Base-by-base conservation (phyloP, 92 coral and sea anemone species). In the Palythoa caribaeorum region DNA sequence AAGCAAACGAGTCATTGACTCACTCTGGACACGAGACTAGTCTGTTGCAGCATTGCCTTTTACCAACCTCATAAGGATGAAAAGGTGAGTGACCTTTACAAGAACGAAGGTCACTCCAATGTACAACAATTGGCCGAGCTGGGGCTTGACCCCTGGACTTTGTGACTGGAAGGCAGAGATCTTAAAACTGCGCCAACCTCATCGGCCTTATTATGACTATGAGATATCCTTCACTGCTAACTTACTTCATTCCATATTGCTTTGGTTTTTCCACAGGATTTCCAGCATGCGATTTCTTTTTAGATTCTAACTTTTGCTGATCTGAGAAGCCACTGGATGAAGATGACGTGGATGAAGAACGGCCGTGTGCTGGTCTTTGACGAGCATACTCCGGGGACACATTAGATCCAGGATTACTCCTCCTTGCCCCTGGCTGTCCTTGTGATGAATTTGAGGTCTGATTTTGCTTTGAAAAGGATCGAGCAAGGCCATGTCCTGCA, bases 321-420 rank as follows among this genome's bases (percentile, higher is more conserved):
- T 36, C 86, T 12, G 76, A 66, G 5, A 21, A 59, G 72, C 57
- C 15, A 62, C 84, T 79, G 5, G 86, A 81, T 13, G 86, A 37
- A 14, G 86, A 77, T 77, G 83, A 77, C 1, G 40, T 38, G 1
- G 68, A 81, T 8, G 86, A 81, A 20, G 86, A 44, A 44, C 63
- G 86, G 66, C 54, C 48, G 37, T 81, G 86, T 44, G 40, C 28
- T 1, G 3, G 47, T 52, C 74, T 79, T 47, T 62, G 7, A 1
- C 38, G 35, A 2, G 62, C 3, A 57, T 65, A 60, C 44, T 48
- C 59, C 60, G 1, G 44, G 7, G 57, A 44, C 6, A 51, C 2
- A 12, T 6, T 44, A 53, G 2, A 51, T 52, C 16, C 79, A 8
- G 39, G 59, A 6, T 6, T 17, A 21, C 7, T 47, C 19, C 54